These are phyloP conservation scores for Hemicordylus capensis DNA, from an alignment of 2,113 vertebrate genomes.

Conservation along the genomic window DNA sequence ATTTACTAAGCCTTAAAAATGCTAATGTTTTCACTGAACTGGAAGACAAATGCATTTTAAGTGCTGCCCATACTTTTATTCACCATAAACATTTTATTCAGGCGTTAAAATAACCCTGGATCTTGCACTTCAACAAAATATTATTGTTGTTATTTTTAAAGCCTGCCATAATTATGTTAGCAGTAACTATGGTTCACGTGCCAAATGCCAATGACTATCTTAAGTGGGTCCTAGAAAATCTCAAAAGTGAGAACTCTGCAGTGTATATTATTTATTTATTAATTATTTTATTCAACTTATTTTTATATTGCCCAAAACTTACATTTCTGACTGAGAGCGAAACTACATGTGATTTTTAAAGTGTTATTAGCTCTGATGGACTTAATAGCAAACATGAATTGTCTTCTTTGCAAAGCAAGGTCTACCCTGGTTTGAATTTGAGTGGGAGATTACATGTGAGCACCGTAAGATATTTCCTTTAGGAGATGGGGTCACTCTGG, in stretches of 20 bases:
- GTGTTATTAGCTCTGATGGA: no score
- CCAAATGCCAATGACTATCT: conserved; percentile 5
- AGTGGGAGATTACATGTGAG: no score
- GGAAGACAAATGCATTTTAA: conserved; percentile 15
- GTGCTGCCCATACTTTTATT: background rate
- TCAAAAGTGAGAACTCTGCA: background rate
- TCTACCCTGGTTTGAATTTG: no score
- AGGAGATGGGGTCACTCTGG: no score
- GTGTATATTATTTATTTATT: no score
- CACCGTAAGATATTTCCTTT: no score
- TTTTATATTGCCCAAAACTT: no score
- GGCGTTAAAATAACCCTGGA: background rate
- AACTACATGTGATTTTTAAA: no score
- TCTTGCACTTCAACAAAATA: background rate
- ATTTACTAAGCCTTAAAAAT: conserved; percentile 39
- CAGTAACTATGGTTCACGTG: background rate
- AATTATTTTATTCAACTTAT: no score
- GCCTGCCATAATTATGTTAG: background rate
- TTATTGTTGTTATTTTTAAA: background rate
- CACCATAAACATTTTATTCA: background rate
- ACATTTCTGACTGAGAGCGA: no score
- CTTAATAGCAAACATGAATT: no score
- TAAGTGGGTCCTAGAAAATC: background rate
- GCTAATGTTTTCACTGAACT: conserved; percentile 27
- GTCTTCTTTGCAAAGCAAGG: no score